These are phyloP conservation scores for Calephelis nemesis DNA, from an alignment of 1,140 invertebrate genomes.

Conservation along the genomic window DNA sequence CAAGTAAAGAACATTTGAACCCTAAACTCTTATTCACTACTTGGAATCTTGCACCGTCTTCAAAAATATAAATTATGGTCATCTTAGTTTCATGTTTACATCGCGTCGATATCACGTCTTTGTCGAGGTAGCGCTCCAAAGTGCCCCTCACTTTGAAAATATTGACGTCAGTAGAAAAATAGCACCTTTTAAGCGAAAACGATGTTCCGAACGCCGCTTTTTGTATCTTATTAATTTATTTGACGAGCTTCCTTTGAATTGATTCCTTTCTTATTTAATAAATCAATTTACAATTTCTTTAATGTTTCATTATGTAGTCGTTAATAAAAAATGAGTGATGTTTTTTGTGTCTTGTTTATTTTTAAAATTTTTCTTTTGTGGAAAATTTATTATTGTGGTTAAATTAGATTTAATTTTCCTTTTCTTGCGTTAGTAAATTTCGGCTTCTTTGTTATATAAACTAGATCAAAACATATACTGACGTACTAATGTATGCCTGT, in stretches of 20 bases:
- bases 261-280: constrained; percentile 6
- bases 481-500: too few relatives aligned
- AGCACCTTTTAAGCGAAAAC: constrained; percentile 39
- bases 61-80: constrained; percentile 40
- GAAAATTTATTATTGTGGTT: too few relatives aligned
- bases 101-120: constrained; percentile 45
- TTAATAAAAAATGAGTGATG: background rate
- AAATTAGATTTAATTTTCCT: too few relatives aligned
- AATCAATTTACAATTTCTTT: background rate
- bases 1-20: too few relatives aligned
- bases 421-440: too few relatives aligned
- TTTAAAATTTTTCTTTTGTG: background rate
- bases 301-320: constrained; percentile 8
- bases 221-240: constrained; percentile 58
- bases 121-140: constrained; percentile 46
- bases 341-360: background rate
- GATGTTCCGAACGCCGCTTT: constrained; percentile 33
- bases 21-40: too few relatives aligned
- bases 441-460: too few relatives aligned
- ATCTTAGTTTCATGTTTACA: constrained; percentile 48
- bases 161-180: constrained; percentile 51
- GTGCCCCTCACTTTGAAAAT: constrained; percentile 41
- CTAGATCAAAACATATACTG: too few relatives aligned
- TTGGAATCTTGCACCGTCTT: too few relatives aligned
- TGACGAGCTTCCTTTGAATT: constrained; percentile 22